Conservation (phyloP, 1,140 invertebrate genomes). For the Elysia chlorotica region DNA sequence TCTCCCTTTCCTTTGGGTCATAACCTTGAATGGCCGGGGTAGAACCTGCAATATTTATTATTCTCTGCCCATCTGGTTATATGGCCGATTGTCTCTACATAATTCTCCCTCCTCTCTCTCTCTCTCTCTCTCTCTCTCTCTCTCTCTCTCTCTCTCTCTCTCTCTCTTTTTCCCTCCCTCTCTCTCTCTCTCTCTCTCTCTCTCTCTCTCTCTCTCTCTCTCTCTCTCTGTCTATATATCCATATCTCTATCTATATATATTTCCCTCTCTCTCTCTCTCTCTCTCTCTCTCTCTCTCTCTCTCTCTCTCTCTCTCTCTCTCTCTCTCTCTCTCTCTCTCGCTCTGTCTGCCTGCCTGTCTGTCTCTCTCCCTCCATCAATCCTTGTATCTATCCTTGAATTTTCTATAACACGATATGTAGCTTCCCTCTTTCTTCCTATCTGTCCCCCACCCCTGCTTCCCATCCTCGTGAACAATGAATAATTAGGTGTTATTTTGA, state of each 20-base stretch:
- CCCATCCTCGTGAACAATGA: neutral
- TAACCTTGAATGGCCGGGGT: too few species aligned
- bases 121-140: neutral
- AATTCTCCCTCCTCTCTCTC: too few species aligned
- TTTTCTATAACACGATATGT: neutral
- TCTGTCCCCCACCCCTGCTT: neutral
- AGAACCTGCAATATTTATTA: too few species aligned
- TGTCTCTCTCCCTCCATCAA: neutral
- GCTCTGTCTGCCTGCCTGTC: neutral
- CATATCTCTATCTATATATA: neutral
- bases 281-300: neutral
- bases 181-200: neutral
- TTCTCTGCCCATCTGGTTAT: too few species aligned
- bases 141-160: slow-evolving; percentile 10
- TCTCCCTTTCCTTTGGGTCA: too few species aligned
- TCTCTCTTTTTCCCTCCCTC: slow-evolving; percentile 2
- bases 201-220: slow-evolving; percentile 4
- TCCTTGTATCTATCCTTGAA: neutral
- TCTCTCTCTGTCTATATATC: slow-evolving; percentile 2
- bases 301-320: neutral
- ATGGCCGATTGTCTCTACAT: too few species aligned
- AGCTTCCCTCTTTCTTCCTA: neutral
- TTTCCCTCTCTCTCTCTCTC: slow-evolving; percentile 1
- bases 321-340: too few species aligned
- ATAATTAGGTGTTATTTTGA: too few species aligned